A percentile compares a stretch with the other conserved stretches of the same genome.
phyloP scores from a whole-genome alignment of 1,140 invertebrate genomes.

The Ostrea denselamellosa region DNA sequence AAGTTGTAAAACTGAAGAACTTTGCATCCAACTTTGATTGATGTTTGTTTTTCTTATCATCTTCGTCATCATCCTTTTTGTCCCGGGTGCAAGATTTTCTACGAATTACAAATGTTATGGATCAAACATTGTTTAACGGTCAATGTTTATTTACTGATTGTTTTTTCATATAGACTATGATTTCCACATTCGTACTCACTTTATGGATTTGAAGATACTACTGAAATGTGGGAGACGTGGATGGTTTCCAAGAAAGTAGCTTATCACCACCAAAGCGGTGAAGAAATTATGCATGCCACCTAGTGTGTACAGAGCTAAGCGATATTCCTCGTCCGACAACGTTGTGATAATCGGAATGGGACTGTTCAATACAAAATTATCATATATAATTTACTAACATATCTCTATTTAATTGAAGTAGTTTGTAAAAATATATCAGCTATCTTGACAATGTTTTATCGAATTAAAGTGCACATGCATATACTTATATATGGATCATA shows the following conservation, averaged over 20 bases:
- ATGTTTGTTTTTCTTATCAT: slow-evolving; percentile 70
- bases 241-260: slow-evolving; percentile 78
- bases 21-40: slow-evolving; percentile 77
- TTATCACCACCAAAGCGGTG: slow-evolving; percentile 74
- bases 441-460: too few relatives aligned
- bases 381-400: too few relatives aligned
- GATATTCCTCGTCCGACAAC: slow-evolving; percentile 63
- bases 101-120: background rate
- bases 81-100: slow-evolving; percentile 62
- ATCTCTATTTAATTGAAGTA: too few relatives aligned
- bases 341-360: slow-evolving; percentile 67
- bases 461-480: too few relatives aligned
- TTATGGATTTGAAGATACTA: slow-evolving; percentile 59
- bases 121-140: background rate
- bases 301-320: slow-evolving; percentile 69
- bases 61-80: slow-evolving; percentile 69
- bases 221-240: slow-evolving; percentile 73
- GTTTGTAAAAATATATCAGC: too few relatives aligned
- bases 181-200: slow-evolving; percentile 57
- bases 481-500: background rate
- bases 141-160: background rate
- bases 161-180: background rate
- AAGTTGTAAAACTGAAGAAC: slow-evolving; percentile 77
- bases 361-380: slow-evolving; percentile 57
- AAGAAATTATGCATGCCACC: slow-evolving; percentile 76